Evolutionary conservation across 1,140 invertebrate genomes (phyloP).

Genomic region (Thaumetopoea pityocampa): DNA sequence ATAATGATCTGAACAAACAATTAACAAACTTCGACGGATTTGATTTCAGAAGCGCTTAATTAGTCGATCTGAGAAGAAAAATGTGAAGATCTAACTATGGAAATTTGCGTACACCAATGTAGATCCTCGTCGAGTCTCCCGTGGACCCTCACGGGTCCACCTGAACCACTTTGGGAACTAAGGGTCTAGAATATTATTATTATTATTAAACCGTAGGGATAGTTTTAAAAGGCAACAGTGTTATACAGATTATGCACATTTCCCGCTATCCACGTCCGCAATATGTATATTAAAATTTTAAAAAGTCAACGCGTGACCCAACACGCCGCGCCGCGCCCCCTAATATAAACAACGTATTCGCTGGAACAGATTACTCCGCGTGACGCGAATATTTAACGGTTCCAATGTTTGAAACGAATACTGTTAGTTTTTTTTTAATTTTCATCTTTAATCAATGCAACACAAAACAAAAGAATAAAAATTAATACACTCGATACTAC

Average conservation of each 20-base stretch:
- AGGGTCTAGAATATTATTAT: too few species aligned
- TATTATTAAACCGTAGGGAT: slow-evolving; percentile 2
- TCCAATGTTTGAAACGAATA: slow-evolving; percentile 12
- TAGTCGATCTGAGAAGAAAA: too few species aligned
- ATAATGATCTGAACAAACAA: too few species aligned
- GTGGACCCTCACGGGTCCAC: too few species aligned
- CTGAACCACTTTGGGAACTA: too few species aligned
- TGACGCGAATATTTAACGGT: slow-evolving; percentile 36
- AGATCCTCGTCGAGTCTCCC: too few species aligned
- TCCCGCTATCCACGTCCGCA: slow-evolving; percentile 11
- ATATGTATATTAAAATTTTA: slow-evolving; percentile 27
- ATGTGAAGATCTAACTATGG: too few species aligned
- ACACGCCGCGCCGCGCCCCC: slow-evolving; percentile 33
- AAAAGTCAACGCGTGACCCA: slow-evolving; percentile 38
- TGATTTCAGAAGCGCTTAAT: too few species aligned
- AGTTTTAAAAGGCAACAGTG: slow-evolving; percentile 2
- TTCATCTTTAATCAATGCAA: slow-evolving; percentile 10
- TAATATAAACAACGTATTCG: slow-evolving; percentile 47
- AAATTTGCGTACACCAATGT: too few species aligned
- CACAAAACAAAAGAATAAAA: slow-evolving; percentile 2
- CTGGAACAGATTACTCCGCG: slow-evolving; percentile 40
- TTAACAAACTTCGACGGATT: too few species aligned
- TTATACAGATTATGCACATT: slow-evolving; percentile 8
- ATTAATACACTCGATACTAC: slow-evolving; percentile 13
- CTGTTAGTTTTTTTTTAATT: slow-evolving; percentile 16